Base-by-base conservation (phyloP, 2,888 invertebrate species). In the Hypomecis punctinalis region DNA sequence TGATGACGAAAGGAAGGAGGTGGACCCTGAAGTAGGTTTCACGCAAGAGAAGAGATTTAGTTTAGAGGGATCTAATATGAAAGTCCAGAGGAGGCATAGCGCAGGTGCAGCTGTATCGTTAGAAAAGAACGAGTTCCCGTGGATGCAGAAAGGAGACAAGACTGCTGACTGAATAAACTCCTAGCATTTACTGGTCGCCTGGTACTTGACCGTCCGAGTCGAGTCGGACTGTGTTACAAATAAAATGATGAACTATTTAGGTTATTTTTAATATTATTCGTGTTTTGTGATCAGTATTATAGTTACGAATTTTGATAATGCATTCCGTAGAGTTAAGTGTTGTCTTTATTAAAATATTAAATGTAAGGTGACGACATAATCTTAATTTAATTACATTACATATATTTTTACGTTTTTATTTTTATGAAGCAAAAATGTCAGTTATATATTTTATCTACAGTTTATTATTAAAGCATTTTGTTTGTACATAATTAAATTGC, bases 231-330 rank as follows among this genome's bases (percentile, higher is more conserved):
- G 64, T 57, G 46, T 75, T 72, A 73, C 69, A 64, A 49, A 55
- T 46, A 59, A 64, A 55, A 55, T 46, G 59, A 73, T 63, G 74
- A 70, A 74, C 72, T 76, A 72, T 68, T 73, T 72, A 43, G 49
- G 69, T 79, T 72, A 69, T 75, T 72, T 72, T 75, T 65, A 69
- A 69, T 71, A 51, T 66, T 66, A 64, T 61, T 68, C 63, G 67
- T 74, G 70, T 76, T 75, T 80, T 81, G 83, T 83, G 83, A 89
- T 89, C 89, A 89, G 89, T 89, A 89, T 89, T 89, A 87, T 81
- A 80, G 76, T 71, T 67, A 69, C 66, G 42, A 23, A 67, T 70
- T 70, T 71, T 67, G 62, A 70, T 70, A 71, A 73, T 70, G 75
- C 82, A 81, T 81, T 81, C 81, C 82, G 70, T 78, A 78, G 73